Conservation (phyloP, 2,113 vertebrate genomes). For the Serinus canaria region DNA sequence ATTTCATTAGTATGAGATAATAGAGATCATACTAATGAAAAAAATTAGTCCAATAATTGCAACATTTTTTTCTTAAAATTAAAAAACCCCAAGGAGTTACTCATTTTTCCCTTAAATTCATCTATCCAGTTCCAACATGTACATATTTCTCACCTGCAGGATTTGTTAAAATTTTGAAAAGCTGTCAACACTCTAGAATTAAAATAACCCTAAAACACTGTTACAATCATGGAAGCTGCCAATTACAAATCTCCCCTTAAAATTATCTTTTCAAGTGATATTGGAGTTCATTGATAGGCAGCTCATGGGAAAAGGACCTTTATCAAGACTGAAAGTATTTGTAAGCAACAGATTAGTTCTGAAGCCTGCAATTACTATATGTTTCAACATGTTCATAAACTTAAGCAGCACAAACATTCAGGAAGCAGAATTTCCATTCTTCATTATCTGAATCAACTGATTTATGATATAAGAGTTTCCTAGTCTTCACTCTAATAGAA, state of each 20-base stretch:
- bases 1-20: no score
- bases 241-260: not conserved
- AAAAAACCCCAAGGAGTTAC: not conserved
- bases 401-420: not conserved
- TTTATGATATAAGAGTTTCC: not conserved
- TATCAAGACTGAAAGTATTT: not conserved
- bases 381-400: not conserved
- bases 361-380: not conserved
- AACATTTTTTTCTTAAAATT: not conserved
- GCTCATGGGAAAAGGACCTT: not conserved
- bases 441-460: not conserved
- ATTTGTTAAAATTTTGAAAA: not conserved
- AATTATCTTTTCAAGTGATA: not conserved
- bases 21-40: not conserved
- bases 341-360: not conserved
- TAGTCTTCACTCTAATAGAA: not conserved
- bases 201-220: not conserved
- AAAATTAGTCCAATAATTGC: not conserved
- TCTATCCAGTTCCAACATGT: not conserved
- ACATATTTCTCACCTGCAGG: not conserved
- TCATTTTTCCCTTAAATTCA: not conserved
- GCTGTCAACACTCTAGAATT: not conserved
- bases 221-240: not conserved
- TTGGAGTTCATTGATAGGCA: not conserved
- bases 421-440: not conserved